Percentiles rank a stretch among this genome's conserved stretches.
These are phyloP conservation scores for Eulemur coronatus DNA, from an alignment of 2,797 vertebrate genomes.

Conservation along the genomic window DNA sequence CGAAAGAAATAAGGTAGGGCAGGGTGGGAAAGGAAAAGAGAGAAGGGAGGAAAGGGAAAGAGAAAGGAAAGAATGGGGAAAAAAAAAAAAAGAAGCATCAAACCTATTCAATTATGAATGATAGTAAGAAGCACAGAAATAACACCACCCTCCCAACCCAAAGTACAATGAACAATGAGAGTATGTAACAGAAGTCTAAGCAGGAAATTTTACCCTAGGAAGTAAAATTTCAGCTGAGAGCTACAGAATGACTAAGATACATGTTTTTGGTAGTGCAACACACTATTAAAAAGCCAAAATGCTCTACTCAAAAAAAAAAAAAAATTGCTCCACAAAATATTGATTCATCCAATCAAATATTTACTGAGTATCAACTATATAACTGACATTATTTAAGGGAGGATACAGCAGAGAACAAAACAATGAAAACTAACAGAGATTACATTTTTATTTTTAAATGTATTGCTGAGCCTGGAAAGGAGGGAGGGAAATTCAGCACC, in stretches of 20 bases:
- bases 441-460: conserved; percentile 26
- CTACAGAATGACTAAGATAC: not conserved
- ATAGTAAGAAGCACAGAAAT: conserved; percentile 15
- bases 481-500: not conserved
- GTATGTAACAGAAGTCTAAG: not conserved
- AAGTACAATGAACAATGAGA: conserved; percentile 6
- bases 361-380: not conserved
- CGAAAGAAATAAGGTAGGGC: not conserved
- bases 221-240: conserved; percentile 21
- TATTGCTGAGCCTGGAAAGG: not conserved
- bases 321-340: not conserved
- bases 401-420: not conserved
- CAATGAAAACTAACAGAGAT: not conserved
- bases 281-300: not conserved
- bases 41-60: not conserved
- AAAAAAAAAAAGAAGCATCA: not conserved
- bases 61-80: not conserved
- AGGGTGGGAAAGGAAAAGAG: not conserved
- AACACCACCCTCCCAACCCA: not conserved
- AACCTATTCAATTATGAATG: not conserved
- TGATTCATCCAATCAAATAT: not conserved
- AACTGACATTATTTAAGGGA: not conserved
- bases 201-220: not conserved
- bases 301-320: not conserved
- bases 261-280: not conserved